phyloP scores from a whole-genome alignment of 2,888 invertebrate genomes.

The Gisinianus flammeolus region DNA sequence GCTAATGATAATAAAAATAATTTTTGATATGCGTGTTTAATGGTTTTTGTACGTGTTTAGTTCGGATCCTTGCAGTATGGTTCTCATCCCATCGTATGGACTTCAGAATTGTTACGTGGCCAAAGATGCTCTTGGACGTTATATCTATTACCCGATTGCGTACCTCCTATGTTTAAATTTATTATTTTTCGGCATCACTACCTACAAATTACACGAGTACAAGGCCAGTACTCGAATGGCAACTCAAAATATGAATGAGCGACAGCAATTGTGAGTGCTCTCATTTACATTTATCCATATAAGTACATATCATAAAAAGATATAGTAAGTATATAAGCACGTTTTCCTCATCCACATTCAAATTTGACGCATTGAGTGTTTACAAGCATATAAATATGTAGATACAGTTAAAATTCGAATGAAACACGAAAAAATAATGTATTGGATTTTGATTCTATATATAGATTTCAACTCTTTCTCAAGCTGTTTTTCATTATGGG shows the following conservation, averaged over 20 bases:
- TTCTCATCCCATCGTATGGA: background rate
- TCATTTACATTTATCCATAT: background rate
- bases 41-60: background rate
- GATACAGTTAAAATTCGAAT: background rate
- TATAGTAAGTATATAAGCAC: no score
- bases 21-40: background rate
- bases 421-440: background rate
- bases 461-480: conserved; percentile 48
- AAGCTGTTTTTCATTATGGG: conserved; percentile 56
- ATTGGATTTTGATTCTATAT: background rate
- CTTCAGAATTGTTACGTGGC: background rate
- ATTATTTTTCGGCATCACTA: conserved; percentile 10
- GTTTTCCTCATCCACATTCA: no score
- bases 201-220: conserved; percentile 19
- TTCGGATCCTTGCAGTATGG: background rate
- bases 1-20: no score
- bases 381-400: no score
- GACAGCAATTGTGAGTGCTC: conserved; percentile 20
- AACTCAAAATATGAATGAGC: conserved; percentile 8
- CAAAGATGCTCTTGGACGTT: background rate
- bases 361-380: no score
- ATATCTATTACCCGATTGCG: background rate
- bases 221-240: conserved; percentile 18
- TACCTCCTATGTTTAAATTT: background rate
- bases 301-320: no score